Conservation (phyloP, 2,113 vertebrate species). For the Mormoops blainvillei region DNA sequence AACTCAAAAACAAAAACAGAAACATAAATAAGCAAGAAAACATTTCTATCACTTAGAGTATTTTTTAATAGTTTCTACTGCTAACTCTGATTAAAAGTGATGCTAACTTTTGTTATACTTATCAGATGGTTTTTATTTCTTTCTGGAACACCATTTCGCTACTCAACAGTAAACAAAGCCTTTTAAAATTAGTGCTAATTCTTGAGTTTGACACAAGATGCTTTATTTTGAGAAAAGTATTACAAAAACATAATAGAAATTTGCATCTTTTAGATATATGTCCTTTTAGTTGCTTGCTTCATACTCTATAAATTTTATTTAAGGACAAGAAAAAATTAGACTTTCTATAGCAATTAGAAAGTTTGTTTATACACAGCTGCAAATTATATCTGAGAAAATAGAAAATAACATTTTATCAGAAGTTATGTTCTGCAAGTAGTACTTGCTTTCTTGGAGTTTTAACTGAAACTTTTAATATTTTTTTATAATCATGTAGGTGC, state of each 20-base stretch:
- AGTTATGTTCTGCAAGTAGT: slow-evolving; percentile 33
- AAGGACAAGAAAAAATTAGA: slow-evolving; percentile 55
- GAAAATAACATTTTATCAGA: slow-evolving; percentile 37
- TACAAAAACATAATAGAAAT: slow-evolving; percentile 41
- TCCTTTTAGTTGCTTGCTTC: slow-evolving; percentile 8
- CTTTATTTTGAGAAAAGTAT: slow-evolving; percentile 48
- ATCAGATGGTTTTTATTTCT: slow-evolving; percentile 26
- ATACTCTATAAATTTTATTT: slow-evolving; percentile 28
- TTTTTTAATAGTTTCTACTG: background rate
- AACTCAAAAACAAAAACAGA: background rate
- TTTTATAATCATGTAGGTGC: background rate
- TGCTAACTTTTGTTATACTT: slow-evolving; percentile 35
- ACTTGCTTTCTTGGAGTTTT: background rate
- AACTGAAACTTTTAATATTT: slow-evolving; percentile 1
- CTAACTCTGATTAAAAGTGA: slow-evolving; percentile 40
- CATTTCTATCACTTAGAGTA: background rate
- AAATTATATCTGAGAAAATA: slow-evolving; percentile 62
- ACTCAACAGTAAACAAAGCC: background rate
- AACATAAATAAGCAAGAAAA: slow-evolving; percentile 9
- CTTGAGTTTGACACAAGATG: slow-evolving; percentile 32
- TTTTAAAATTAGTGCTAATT: slow-evolving; percentile 23
- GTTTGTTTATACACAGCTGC: slow-evolving; percentile 33
- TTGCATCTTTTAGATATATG: background rate
- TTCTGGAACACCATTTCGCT: slow-evolving; percentile 6
- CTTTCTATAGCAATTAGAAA: slow-evolving; percentile 41